A percentile compares a stretch with the other conserved stretches of the same genome.
Evolutionary conservation across 2,888 invertebrate genomes (phyloP).

Genomic region (Synanthedon tipuliformis): DNA sequence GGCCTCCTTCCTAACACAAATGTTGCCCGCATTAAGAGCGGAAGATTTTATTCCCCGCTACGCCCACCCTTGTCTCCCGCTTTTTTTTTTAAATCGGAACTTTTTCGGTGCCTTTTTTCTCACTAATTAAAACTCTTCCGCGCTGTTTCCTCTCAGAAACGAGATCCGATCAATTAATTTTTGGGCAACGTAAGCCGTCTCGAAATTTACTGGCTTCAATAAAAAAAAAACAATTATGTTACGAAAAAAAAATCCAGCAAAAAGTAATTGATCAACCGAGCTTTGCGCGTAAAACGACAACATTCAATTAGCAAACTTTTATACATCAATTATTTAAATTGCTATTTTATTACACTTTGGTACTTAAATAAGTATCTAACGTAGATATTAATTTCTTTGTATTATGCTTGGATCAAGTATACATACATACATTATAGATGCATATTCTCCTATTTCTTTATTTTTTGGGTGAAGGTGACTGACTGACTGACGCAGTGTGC

Average conservation of each 20-base stretch:
- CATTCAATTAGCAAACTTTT: conserved; percentile 17
- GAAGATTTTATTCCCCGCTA: conserved; percentile 63
- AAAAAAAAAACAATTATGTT: conserved; percentile 52
- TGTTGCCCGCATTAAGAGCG: conserved; percentile 69
- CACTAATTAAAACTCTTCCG: conserved; percentile 71
- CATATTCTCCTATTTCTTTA: too few relatives aligned
- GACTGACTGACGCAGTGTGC: too few relatives aligned
- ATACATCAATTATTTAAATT: not conserved
- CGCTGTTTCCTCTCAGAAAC: conserved; percentile 66
- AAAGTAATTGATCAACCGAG: conserved; percentile 56
- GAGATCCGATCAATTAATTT: conserved; percentile 70
- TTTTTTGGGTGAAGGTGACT: too few relatives aligned
- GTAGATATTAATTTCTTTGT: too few relatives aligned
- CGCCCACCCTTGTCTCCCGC: conserved; percentile 66
- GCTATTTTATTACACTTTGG: not conserved
- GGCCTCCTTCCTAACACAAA: conserved; percentile 69
- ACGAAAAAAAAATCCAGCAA: conserved; percentile 44
- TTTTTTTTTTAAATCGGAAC: conserved; percentile 59
- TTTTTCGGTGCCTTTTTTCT: conserved; percentile 65
- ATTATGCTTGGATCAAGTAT: too few relatives aligned
- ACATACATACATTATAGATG: too few relatives aligned
- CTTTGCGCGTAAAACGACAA: conserved; percentile 19
- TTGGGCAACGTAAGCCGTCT: conserved; percentile 61
- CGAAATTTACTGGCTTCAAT: conserved; percentile 57
- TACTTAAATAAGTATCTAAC: too few relatives aligned